Evolutionary conservation across 1,140 invertebrate genomes (phyloP).

Genomic region (Caerostris darwini): DNA sequence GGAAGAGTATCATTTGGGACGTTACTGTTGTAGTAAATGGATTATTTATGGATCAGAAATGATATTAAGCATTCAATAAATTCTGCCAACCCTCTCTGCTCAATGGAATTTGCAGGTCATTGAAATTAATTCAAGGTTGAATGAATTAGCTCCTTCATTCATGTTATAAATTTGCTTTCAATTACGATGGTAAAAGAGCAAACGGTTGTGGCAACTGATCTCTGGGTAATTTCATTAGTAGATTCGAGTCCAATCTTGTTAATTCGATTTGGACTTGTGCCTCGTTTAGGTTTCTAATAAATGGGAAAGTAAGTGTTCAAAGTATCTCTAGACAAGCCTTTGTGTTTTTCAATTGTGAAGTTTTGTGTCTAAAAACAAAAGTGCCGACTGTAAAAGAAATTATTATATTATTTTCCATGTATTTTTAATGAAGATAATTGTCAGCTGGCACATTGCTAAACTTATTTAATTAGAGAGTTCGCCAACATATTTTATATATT

Average conservation of each 20-base stretch:
- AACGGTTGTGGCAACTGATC: conserved; percentile 4
- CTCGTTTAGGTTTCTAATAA: neutral
- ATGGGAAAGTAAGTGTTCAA: neutral
- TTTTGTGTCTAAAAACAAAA: no score
- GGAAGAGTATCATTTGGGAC: neutral
- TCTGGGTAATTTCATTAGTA: conserved; percentile 2
- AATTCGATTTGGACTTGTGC: neutral
- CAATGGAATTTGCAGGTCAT: conserved; percentile 56
- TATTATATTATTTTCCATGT: no score
- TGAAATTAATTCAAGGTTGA: conserved; percentile 61
- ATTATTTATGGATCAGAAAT: conserved; percentile 48
- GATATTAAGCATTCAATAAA: conserved; percentile 44
- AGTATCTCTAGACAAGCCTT: neutral
- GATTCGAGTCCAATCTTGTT: conserved; percentile 8
- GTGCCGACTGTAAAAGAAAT: no score
- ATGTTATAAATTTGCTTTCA: conserved; percentile 45
- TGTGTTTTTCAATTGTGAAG: neutral
- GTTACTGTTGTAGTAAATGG: conserved; percentile 36
- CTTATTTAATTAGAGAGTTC: no score
- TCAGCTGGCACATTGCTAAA: no score
- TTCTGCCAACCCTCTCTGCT: neutral
- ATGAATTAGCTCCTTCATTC: conserved; percentile 48
- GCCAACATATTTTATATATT: no score
- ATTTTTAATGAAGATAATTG: no score
- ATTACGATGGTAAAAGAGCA: neutral